phyloP scores from a whole-genome alignment of 2,113 vertebrate species.

The Chascanopsetta lugubris region DNA sequence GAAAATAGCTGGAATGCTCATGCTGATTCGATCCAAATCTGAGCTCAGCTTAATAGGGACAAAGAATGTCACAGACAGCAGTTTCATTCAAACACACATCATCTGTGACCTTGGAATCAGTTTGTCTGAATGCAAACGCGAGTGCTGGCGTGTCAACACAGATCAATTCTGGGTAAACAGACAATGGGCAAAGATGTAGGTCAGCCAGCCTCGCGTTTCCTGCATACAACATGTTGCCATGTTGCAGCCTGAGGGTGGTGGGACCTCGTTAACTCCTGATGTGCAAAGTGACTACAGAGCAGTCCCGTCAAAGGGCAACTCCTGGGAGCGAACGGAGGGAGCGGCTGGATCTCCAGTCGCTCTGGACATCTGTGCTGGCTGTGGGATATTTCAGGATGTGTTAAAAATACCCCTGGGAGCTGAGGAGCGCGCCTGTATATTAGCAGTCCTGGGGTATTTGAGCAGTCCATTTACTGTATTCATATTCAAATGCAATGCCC shows the following conservation, averaged over 20 bases:
- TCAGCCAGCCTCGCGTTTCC: constrained; percentile 30
- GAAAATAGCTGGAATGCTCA: neutral
- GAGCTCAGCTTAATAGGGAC: neutral
- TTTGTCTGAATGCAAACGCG: neutral
- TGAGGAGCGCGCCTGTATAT: constrained; percentile 56
- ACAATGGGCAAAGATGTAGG: constrained; percentile 41
- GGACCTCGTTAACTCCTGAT: constrained; percentile 27
- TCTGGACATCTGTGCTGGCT: constrained; percentile 27
- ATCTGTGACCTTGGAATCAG: neutral
- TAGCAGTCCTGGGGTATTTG: constrained; percentile 11
- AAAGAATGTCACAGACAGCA: neutral
- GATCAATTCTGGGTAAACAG: constrained; percentile 7
- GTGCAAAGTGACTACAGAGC: constrained; percentile 26
- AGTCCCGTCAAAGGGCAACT: constrained; percentile 17
- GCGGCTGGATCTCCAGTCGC: constrained; percentile 34
- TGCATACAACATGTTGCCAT: neutral
- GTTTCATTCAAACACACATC: neutral
- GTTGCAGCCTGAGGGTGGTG: neutral
- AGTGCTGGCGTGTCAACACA: neutral
- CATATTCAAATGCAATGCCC: neutral
- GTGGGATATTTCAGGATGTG: constrained; percentile 63
- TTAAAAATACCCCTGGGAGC: constrained; percentile 76
- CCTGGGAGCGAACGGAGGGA: constrained; percentile 8
- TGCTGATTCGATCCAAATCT: neutral
- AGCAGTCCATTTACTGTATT: constrained; percentile 13